Base-by-base conservation (phyloP, 2,888 invertebrate species). In the Polietes domitor region DNA sequence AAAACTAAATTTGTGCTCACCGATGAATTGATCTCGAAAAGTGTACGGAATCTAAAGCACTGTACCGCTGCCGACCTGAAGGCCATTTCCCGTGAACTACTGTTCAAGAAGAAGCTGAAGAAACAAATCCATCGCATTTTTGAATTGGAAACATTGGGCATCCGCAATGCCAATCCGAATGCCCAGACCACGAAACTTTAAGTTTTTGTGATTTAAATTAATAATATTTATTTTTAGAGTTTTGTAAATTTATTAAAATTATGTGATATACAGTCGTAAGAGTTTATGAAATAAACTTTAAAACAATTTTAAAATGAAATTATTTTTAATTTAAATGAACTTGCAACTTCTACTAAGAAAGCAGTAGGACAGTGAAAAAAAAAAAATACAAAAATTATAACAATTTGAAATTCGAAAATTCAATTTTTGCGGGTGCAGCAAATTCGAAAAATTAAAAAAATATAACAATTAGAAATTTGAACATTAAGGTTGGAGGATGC, bases 51-150 rank as follows among this genome's bases (percentile, higher is more conserved):
- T 68, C 84, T 85, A 12, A 84, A 72, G 0, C 74, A 87, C 0
- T 82, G 85, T 77, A 87, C 77, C 15, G 41, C 87, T 32, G 87
- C 88, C 0, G 89, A 89, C 21, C 84, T 89, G 1, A 88, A 87
- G 75, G 75, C 85, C 55, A 85, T 90, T 53, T 87, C 88, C 41
- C 88, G 89, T 1, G 89, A 88, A 74, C 85, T 88, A 74, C 82
- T 88, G 68, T 89, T 88, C 78, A 89, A 89, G 85, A 88, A 89
- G 53, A 88, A 88, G 0, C 82, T 89, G 1, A 70, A 80, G 71
- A 87, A 32, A 12, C 88, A 88, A 26, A 87, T 89, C 2, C 15
- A 5, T 0, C 72, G 75, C 24, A 71, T 71, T 21, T 15, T 37
- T 15, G 41, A 58, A 47, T 50, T 80, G 12, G 17, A 55, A n/a